Evolutionary conservation across 2,888 invertebrate species (phyloP).

Genomic region (Morpho helenor): DNA sequence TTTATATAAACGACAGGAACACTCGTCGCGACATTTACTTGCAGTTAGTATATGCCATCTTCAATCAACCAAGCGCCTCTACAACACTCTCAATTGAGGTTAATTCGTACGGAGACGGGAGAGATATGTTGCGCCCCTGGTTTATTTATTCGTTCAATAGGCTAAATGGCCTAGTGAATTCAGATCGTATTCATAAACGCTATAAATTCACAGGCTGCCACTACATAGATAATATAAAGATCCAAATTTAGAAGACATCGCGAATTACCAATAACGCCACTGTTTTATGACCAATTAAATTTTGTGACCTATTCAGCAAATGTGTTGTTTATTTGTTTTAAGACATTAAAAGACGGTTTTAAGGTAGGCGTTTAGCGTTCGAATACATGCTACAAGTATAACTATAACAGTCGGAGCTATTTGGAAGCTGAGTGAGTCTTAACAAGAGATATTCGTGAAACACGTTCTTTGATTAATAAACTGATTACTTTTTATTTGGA

Average conservation of each 20-base stretch:
- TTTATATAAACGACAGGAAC: constrained; percentile 47
- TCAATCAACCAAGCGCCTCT: constrained; percentile 76
- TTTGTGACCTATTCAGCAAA: constrained; percentile 3
- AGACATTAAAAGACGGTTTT: not conserved
- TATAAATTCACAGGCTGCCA: constrained; percentile 14
- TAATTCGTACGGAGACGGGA: constrained; percentile 73
- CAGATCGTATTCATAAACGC: constrained; percentile 30
- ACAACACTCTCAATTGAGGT: constrained; percentile 75
- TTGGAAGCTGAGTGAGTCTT: too few relatives aligned
- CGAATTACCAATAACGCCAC: constrained; percentile 2
- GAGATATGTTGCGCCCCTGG: constrained; percentile 71
- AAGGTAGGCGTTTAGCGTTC: constrained; percentile 1
- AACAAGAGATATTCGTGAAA: too few relatives aligned
- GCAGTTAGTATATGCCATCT: constrained; percentile 55
- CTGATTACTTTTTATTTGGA: too few relatives aligned
- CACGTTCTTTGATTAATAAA: too few relatives aligned
- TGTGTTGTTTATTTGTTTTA: constrained; percentile 3
- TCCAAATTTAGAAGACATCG: constrained; percentile 1
- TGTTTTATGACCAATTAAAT: constrained; percentile 5
- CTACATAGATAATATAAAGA: constrained; percentile 7
- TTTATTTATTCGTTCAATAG: constrained; percentile 73
- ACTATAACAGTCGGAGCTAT: too few relatives aligned
- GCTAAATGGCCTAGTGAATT: constrained; percentile 55
- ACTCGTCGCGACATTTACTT: constrained; percentile 38
- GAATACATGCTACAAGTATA: not conserved